Base-by-base conservation (phyloP, 2,113 vertebrate species). In the Fregetta grallaria region DNA sequence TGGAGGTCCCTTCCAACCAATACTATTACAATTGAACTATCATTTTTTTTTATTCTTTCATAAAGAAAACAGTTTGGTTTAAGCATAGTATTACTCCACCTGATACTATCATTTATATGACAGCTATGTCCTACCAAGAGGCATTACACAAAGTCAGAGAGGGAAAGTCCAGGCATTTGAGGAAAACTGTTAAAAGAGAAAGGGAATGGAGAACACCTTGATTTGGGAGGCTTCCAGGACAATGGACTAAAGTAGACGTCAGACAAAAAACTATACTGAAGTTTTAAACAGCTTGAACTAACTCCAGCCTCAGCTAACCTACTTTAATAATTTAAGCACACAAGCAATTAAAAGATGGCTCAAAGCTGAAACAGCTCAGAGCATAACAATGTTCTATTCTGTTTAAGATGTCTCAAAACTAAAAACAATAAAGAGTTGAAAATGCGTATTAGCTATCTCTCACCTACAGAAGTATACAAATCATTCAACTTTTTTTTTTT, bases 331-430 rank as follows among this genome's bases (percentile, higher is more conserved):
- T 73, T 76, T 70, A 96, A 88, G 42, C 53, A 92, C 38, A 68
- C 10, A 86, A 82, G 50, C 56, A 96, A 96, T 92, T 93, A 95
- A 92, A 94, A 86, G 58, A 90, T 58, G 38, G 45, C 62, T 95
- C 66, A 88, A 90, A 91, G 81, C 62, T 49, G 70, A 73, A 94
- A 72, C 36, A 91, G 52, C 38, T 94, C 75, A 65, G 62, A 95
- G 38, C 62, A 85, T 4, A 47, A n/a, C n/a, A 90, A 53, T 70
- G 16, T 72, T 94, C 45, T 91, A 17, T 38, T 86, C 52, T 85
- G 36, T 61, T 90, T 65, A 74, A 87, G 18, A 72, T 30, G 32
- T 44, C 80, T 67, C 65, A 67, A 87, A 94, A 77, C 12, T 49
- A 81, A 65, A 58, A 75, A 52, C 25, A 80, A 59, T 67, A 71